Conservation (phyloP, 2,888 invertebrate genomes). For the Xylophagus ater region DNA sequence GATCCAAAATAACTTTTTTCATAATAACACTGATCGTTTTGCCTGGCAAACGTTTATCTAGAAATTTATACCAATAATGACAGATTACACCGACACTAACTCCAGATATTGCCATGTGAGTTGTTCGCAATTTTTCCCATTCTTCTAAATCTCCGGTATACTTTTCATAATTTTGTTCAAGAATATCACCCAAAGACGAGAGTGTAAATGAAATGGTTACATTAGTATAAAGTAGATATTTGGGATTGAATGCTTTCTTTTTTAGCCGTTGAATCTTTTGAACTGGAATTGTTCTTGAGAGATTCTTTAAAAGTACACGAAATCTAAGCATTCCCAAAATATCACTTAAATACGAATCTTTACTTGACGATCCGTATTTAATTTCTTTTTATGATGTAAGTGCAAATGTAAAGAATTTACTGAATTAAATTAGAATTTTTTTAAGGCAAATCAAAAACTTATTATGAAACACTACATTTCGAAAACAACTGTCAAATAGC, state of each 20-base stretch:
- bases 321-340: conserved; percentile 14
- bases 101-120: conserved; percentile 69
- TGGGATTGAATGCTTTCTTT: conserved; percentile 46
- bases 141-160: conserved; percentile 43
- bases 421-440: too few relatives aligned
- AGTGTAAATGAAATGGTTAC: conserved; percentile 61
- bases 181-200: conserved; percentile 64
- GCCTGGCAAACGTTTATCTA: conserved; percentile 64
- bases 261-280: conserved; percentile 26
- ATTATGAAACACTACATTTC: too few relatives aligned
- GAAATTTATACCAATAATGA: conserved; percentile 74
- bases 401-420: too few relatives aligned
- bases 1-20: conserved; percentile 74
- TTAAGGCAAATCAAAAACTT: too few relatives aligned
- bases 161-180: conserved; percentile 72
- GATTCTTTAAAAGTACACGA: conserved; percentile 12
- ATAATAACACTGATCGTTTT: conserved; percentile 50
- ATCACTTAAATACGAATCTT: too few relatives aligned
- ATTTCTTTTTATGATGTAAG: too few relatives aligned
- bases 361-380: too few relatives aligned
- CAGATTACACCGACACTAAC: conserved; percentile 64
- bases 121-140: conserved; percentile 52
- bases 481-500: too few relatives aligned
- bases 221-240: conserved; percentile 68
- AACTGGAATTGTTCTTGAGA: conserved; percentile 8